These are phyloP conservation scores for Triplophysa dalaica DNA, from an alignment of 2,113 vertebrate species.

Conservation along the genomic window DNA sequence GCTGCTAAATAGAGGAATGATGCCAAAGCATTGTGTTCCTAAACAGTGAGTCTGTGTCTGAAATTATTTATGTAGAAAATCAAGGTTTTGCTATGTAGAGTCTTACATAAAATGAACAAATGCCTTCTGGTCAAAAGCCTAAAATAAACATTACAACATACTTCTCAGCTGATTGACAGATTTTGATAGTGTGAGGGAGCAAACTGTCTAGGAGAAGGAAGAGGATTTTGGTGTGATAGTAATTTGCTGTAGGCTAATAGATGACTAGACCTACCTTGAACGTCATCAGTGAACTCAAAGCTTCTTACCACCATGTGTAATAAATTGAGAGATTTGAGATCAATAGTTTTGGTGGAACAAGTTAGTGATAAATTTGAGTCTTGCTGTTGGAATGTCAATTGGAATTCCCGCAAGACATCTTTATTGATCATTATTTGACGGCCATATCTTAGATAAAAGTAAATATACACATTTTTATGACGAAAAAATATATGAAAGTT, in stretches of 20 bases:
- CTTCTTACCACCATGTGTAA: background rate
- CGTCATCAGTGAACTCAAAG: background rate
- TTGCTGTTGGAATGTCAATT: too few species aligned
- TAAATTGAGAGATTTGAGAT: too few species aligned
- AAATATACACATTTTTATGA: slow-evolving; percentile 38
- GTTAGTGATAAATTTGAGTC: too few species aligned
- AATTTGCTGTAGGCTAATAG: slow-evolving; percentile 54
- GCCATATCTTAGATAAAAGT: slow-evolving; percentile 30
- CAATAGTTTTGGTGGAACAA: background rate
- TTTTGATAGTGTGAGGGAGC: slow-evolving; percentile 70
- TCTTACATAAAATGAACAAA: background rate
- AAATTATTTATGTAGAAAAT: background rate
- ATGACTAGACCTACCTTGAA: slow-evolving; percentile 66
- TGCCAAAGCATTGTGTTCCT: slow-evolving; percentile 24
- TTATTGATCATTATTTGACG: too few species aligned
- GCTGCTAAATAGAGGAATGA: background rate
- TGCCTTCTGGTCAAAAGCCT: background rate
- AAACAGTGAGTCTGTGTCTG: background rate
- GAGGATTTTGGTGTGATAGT: slow-evolving; percentile 3
- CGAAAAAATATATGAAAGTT: background rate
- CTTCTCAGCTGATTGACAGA: slow-evolving; percentile 50
- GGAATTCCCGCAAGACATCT: too few species aligned
- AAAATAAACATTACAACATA: background rate
- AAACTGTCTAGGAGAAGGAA: slow-evolving; percentile 70
- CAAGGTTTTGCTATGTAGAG: background rate